These are phyloP conservation scores for Pampus argenteus DNA, from an alignment of 2,797 vertebrate species.

Conservation along the genomic window DNA sequence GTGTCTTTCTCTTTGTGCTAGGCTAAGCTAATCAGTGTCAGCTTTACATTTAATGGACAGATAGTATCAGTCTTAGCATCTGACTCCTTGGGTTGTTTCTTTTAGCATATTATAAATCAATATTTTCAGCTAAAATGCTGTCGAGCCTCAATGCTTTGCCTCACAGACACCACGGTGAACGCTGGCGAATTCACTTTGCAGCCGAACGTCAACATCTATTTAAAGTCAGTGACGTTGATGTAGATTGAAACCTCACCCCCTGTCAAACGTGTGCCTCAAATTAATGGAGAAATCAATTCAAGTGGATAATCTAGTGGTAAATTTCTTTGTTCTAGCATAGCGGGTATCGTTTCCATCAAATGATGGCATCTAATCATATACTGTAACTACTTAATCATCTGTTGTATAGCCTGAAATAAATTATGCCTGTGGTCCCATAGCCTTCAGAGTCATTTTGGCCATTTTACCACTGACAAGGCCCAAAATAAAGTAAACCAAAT, in stretches of 20 bases:
- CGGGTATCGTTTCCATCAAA: background rate
- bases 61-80: no score
- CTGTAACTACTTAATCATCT: background rate
- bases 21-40: no score
- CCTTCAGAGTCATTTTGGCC: background rate
- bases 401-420: background rate
- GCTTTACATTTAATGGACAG: no score
- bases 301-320: background rate
- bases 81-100: no score
- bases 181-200: background rate
- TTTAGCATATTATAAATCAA: background rate
- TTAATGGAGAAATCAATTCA: background rate
- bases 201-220: background rate
- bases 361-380: no score
- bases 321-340: background rate
- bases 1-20: no score
- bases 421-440: background rate
- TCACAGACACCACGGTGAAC: background rate
- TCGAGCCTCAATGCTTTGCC: no score
- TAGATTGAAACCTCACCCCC: background rate
- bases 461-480: background rate
- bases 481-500: background rate
- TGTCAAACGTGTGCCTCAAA: background rate
- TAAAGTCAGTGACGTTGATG: background rate
- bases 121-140: conserved; percentile 1